Conservation (phyloP, 2,113 vertebrate genomes). For the Sylvia atricapilla region DNA sequence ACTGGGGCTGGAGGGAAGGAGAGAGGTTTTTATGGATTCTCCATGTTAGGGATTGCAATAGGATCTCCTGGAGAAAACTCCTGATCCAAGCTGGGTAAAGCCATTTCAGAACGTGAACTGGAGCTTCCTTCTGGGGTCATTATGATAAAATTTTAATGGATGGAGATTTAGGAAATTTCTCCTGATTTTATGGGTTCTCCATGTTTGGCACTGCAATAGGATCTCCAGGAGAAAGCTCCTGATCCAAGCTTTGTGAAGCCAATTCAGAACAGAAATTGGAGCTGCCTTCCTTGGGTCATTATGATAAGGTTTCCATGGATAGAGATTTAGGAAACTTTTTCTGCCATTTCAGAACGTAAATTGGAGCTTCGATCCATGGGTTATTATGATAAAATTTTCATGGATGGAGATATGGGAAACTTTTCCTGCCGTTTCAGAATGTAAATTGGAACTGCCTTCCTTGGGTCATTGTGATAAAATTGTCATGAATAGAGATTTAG, state of each 20-base stretch:
- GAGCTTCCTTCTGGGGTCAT: too few species aligned
- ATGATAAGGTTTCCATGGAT: not conserved
- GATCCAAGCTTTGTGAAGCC: too few species aligned
- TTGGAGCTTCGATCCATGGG: too few species aligned
- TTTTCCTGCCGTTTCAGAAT: too few species aligned
- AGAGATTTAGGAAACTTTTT: not conserved
- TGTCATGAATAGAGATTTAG: not conserved
- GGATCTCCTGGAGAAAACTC: not conserved
- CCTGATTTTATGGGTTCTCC: too few species aligned
- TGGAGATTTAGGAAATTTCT: too few species aligned
- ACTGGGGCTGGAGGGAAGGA: not conserved
- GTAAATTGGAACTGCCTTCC: not conserved
- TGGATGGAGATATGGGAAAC: too few species aligned
- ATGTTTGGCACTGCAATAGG: not conserved
- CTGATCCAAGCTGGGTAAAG: not conserved
- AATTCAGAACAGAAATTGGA: not conserved
- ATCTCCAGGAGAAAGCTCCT: not conserved
- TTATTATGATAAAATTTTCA: too few species aligned
- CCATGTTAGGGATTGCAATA: accelerated
- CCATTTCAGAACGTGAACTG: too few species aligned
- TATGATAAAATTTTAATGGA: too few species aligned
- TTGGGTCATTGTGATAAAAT: not conserved
- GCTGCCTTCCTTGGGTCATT: not conserved
- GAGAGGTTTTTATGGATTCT: not conserved
- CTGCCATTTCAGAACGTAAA: not conserved